Evolutionary conservation across 2,888 invertebrate species (phyloP), one percentile per base, ranked within the genome.

Genomic region (Platycheirus albimanus): DNA sequence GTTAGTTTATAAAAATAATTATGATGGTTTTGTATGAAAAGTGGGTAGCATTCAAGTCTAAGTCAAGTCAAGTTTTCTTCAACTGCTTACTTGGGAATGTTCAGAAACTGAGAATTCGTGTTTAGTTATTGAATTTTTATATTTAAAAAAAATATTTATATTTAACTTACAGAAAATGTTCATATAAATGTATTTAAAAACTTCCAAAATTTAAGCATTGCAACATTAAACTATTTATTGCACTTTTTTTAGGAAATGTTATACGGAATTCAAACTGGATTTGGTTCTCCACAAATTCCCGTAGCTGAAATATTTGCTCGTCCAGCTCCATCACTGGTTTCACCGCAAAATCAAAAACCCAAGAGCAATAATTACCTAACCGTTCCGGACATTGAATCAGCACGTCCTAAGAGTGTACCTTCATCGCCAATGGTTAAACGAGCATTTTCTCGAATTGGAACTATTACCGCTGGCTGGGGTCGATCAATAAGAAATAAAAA

Each of bases 361-460:
- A 97, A 97, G 89, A 97, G 96, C 88, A 98, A 98, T 91, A 98
- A 98, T 91, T 97, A 97, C 91, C 92, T 98, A 58, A 97, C 97
- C 92, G 97, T 96, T 86, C 97, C 97, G 20, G 97, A 97, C 88
- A 95, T 97, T 86, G 97, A 97, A 90, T 95, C 95, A 54, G 96
- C 97, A 1, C 87, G 91, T 52, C 97, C 97, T 86, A 97, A 97
- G 92, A 97, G 97, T 90, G 97, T 97, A 77, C 97, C 97, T 28
- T 97, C 96, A 87, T 97, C 97, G 47, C 97, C 97, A 30, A 97
- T 97, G 96, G 96, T 97, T 85, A 97, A 97, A 90, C 93, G 97
- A 24, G 97, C 97, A 1, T 97, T 97, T 90, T 96, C 96, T n/a
- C 93, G 97, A 15, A 92, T 97, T 75, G 97, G 97, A 13, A 97